Conservation (phyloP, 2,888 invertebrate genomes). For the Xestia xanthographa region DNA sequence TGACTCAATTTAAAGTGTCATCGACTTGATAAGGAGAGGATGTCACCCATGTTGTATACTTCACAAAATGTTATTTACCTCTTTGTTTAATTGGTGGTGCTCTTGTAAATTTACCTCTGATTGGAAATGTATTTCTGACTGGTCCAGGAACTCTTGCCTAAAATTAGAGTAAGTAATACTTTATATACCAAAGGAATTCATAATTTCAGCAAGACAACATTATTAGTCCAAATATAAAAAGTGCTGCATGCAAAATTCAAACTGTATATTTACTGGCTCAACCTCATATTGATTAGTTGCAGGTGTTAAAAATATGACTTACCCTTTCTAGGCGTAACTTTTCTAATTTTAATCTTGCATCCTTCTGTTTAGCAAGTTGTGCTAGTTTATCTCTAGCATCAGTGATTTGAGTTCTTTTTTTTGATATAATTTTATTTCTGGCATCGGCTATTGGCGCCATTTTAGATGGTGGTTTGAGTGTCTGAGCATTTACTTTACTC, state of each 20-base stretch:
- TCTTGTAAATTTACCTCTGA: slow-evolving; percentile 72
- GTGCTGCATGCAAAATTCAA: background rate
- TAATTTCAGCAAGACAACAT: background rate
- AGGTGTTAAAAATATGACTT: slow-evolving; percentile 46
- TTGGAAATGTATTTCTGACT: slow-evolving; percentile 70
- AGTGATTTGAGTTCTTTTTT: slow-evolving; percentile 93
- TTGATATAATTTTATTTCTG: slow-evolving; percentile 94
- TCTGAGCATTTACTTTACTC: slow-evolving; percentile 60
- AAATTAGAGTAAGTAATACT: slow-evolving; percentile 5
- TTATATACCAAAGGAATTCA: background rate
- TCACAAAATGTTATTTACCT: slow-evolving; percentile 69
- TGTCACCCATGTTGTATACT: background rate
- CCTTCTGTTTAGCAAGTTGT: slow-evolving; percentile 93
- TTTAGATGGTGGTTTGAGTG: slow-evolving; percentile 42
- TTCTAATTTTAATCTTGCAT: slow-evolving; percentile 93
- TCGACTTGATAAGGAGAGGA: background rate
- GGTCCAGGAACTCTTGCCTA: slow-evolving; percentile 67
- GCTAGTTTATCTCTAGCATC: slow-evolving; percentile 96
- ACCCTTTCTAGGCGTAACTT: slow-evolving; percentile 91
- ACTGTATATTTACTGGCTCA: background rate
- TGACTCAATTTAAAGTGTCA: background rate
- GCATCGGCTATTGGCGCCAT: slow-evolving; percentile 91
- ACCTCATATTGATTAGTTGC: background rate
- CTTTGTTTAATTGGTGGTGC: slow-evolving; percentile 74
- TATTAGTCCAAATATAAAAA: background rate